Base-by-base conservation (phyloP, 2,113 vertebrate species). In the Pteruthius melanotis region DNA sequence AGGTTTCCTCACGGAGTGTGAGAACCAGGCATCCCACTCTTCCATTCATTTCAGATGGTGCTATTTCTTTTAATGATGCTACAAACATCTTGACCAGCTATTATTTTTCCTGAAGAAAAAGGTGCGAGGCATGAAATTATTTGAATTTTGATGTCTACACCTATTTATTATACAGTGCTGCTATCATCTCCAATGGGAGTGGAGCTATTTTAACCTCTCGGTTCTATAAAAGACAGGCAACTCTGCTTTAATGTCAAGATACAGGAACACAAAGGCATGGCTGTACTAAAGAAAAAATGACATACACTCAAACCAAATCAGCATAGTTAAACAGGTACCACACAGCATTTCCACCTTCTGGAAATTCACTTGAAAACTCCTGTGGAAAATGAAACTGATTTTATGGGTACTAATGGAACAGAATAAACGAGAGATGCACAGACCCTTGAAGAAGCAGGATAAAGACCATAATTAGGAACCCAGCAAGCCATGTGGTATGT, bases 1-100 rank as follows among this genome's bases (percentile, higher is more conserved):
- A 70, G 10, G 21, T 35, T 69, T 47, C 45, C 18, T 80, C 0
- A 0, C 11, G 45, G 37, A 39, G 47, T 0, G 0, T 75, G 49
- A 35, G 52, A 91, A 76, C 37, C 21, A 75, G 16, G 28, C 23
- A 75, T 28, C 76, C 1, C 2, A 22, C 10, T 61, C 44, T 44
- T 63, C 31, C 7, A 0, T 17, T 83, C 17, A 16, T 31, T 84
- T 93, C n/a, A 80, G 31, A n/a, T 22, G 11, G 23, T 20, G 23
- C 3, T 60, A 2, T 24, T 59, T 64, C 28, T 68, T 84, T 70
- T 42, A 80, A 87, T 74, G 18, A 33, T 35, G 15, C 9, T 64
- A 24, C 42, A 52, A 24, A 24, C 0, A 1, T 44, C 69, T 78
- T 75, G 44, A 63, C 22, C 7, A 40, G 18, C 17, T 31, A 22